Base-by-base conservation (phyloP, 2,888 invertebrate species). In the Drosophila neonasuta region DNA sequence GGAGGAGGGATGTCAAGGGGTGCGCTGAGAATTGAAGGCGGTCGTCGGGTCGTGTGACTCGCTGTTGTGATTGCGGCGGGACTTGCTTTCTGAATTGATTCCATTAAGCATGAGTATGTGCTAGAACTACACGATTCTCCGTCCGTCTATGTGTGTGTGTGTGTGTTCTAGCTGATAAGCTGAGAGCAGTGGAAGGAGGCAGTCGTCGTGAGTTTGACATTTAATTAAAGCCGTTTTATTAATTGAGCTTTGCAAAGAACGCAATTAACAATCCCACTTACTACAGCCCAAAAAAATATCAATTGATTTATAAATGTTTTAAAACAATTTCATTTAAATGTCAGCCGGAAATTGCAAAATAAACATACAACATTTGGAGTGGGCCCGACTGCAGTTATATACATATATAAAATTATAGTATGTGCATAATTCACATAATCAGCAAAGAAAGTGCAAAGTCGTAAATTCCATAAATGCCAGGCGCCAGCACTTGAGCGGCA, bases 311-410 rank as follows among this genome's bases (percentile, higher is more conserved):
- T 34, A 48, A 56, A 55, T 54, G 49, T 32, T 41, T 50, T 50
- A 44, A 68, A 32, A 54, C 41, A 54, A 44, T 63, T 67, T 48
- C 24, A 20, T 44, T 39, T 6, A 30, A 30, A 1, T 57, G n/a
- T 3, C 71, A 63, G 71, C 77, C 79, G 81, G 79, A 81, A 79
- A 81, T 79, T 71, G 77, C 81, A 62, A 76, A 81, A 44, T 44
- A 7, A 62, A 76, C 79, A 44, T 44, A 6, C 42, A 9, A 17
- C 24, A 17, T 17, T 48, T 39, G 36, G 36, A 36, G 13, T 44
- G 49, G 32, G 17, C 30, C n/a, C 32, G n/a, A 55, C 32, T 55
- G 55, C 44, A 51, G 32, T 32, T 41, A 11, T n/a, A 30, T 15
- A 30, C 3, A 13, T 42, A 32, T 50, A 42, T 10, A 9, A 0